These are phyloP conservation scores for Oncorhynchus tshawytscha DNA, from an alignment of 2,113 vertebrate genomes.

Conservation along the genomic window DNA sequence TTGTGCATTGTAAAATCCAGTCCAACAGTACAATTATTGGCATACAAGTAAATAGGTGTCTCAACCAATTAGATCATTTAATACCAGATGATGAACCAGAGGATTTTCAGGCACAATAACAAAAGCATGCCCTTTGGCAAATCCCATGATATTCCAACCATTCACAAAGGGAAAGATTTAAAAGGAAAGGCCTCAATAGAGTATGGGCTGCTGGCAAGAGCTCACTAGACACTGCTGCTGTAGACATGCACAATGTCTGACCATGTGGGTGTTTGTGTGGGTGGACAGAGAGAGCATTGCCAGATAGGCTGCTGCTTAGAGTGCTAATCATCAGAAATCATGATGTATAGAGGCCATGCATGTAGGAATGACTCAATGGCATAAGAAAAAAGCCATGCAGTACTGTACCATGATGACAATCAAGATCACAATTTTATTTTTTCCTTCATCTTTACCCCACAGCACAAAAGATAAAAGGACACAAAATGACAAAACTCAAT, in stretches of 20 bases:
- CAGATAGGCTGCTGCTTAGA: too few relatives aligned
- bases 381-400: constrained; percentile 5
- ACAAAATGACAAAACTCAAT: constrained; percentile 30
- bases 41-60: too few relatives aligned
- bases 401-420: constrained; percentile 1
- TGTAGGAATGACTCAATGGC: too few relatives aligned
- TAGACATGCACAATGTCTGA: constrained; percentile 16
- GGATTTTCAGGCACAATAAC: constrained; percentile 24
- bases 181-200: constrained; percentile 45
- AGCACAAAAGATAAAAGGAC: constrained; percentile 54
- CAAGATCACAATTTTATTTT: constrained; percentile 42
- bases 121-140: constrained; percentile 23
- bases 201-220: constrained; percentile 18
- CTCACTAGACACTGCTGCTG: constrained; percentile 28
- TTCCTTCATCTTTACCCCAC: constrained; percentile 58
- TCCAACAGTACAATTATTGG: too few relatives aligned
- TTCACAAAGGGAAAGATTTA: constrained; percentile 41
- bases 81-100: neutral
- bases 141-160: constrained; percentile 61
- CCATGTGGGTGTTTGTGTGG: neutral
- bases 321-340: too few relatives aligned
- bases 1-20: too few relatives aligned
- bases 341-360: too few relatives aligned
- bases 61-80: too few relatives aligned
- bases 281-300: too few relatives aligned